Percentiles rank a stretch among this genome's conserved stretches.
These are phyloP conservation scores for Zaprionus kolodkinae DNA, from an alignment of 1,140 invertebrate genomes.

Conservation along the genomic window DNA sequence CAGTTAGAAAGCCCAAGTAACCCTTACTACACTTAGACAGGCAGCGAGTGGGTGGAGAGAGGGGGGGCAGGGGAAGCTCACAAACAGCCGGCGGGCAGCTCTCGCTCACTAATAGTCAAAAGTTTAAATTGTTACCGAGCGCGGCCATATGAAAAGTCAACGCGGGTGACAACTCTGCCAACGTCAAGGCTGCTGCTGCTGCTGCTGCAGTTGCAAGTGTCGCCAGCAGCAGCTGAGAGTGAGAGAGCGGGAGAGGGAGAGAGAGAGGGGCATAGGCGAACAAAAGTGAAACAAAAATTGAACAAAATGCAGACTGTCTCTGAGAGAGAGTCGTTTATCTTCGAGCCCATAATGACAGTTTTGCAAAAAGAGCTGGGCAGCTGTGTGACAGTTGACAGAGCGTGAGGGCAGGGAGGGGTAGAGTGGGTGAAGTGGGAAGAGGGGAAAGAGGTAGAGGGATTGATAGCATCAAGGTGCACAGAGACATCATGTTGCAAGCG, in stretches of 20 bases:
- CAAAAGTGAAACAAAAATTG: constrained; percentile 50
- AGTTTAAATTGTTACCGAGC: constrained; percentile 76
- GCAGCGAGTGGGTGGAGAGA: neutral
- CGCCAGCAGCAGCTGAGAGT: constrained; percentile 7
- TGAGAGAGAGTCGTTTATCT: constrained; percentile 77
- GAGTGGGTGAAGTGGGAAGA: neutral
- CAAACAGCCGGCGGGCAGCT: constrained; percentile 30
- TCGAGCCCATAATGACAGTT: constrained; percentile 79
- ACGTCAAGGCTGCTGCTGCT: neutral
- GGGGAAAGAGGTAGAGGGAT: neutral
- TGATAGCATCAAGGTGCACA: neutral
- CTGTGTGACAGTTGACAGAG: constrained; percentile 67
- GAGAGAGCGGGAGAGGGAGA: neutral
- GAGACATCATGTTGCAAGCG: neutral
- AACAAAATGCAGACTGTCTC: constrained; percentile 46
- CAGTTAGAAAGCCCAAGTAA: constrained; percentile 3
- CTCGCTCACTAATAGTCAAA: constrained; percentile 72
- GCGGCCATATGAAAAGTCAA: constrained; percentile 79
- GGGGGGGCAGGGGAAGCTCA: neutral
- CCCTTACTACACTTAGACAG: neutral
- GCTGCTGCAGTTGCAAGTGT: constrained; percentile 11
- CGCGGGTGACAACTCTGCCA: constrained; percentile 39
- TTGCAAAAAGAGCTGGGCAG: constrained; percentile 64
- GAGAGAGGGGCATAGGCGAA: constrained; percentile 12
- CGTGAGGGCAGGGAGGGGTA: constrained; percentile 2